A percentile compares a stretch with the other conserved stretches of the same genome.
Evolutionary conservation across 2,888 invertebrate genomes (phyloP).

Genomic region (Nephrotoma flavescens): DNA sequence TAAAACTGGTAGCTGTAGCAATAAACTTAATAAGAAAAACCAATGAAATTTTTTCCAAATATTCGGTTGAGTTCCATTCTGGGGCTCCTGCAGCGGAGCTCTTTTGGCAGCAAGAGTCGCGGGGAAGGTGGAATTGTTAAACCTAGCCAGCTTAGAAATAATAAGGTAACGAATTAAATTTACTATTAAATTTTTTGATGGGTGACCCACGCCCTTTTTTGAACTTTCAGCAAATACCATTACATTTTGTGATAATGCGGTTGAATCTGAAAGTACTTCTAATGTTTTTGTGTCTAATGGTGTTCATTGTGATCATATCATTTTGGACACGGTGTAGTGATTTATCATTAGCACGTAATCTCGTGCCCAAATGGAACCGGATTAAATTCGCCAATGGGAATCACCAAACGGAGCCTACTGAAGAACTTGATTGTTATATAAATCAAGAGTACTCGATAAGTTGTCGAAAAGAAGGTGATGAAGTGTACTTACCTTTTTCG

Average conservation of each 20-base stretch:
- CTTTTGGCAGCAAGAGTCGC: neutral
- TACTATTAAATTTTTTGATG: neutral
- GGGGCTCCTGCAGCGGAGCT: neutral
- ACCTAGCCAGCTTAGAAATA: neutral
- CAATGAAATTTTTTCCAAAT: conserved; percentile 1
- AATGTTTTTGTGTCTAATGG: conserved; percentile 45
- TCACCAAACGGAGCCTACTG: conserved; percentile 23
- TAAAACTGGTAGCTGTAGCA: neutral
- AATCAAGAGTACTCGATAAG: conserved; percentile 73
- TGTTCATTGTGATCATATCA: conserved; percentile 50
- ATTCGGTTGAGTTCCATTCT: conserved; percentile 1
- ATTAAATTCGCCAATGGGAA: conserved; percentile 12
- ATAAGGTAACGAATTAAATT: neutral
- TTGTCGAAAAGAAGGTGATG: conserved; percentile 67
- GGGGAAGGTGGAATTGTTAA: neutral
- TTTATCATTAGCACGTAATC: conserved; percentile 26
- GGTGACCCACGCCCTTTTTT: neutral
- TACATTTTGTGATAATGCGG: conserved; percentile 53
- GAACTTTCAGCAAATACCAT: conserved; percentile 23
- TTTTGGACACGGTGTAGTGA: conserved; percentile 67
- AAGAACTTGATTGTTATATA: conserved; percentile 73
- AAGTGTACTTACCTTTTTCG: conserved; percentile 83
- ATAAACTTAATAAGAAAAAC: neutral
- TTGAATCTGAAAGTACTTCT: conserved; percentile 63
- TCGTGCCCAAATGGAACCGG: conserved; percentile 23